Base-by-base conservation (phyloP, 2,113 vertebrate species). In the Ctenomys sociabilis region DNA sequence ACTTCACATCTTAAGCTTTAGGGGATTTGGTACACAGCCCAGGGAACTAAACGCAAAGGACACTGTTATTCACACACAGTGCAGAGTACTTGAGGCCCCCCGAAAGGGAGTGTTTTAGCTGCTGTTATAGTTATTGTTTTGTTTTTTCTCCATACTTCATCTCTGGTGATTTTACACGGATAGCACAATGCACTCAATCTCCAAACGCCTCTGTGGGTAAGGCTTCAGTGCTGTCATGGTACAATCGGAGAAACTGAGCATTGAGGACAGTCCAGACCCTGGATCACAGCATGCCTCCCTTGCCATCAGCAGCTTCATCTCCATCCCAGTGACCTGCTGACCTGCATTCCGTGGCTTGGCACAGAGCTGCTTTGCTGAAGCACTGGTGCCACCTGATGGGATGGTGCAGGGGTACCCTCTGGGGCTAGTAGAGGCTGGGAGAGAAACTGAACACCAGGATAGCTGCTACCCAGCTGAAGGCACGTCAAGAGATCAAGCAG, bases 271-370 rank as follows among this genome's bases (percentile, higher is more conserved):
- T 64, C 5, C 24, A 12, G 19, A 84, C 21, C 14, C 35, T 19
- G 17, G 59, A 28, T 40, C 8, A 43, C 28, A 7, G 17, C 3
- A 2, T 2, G 17, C 1, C 22, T 84, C 3, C 14, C 28, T 73
- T 16, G 8, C 85, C 24, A n/a, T 96, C 86, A 93, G 96, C 93
- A 97, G 96, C 97, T 95, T 97, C 95, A 95, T 98, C 97, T 98
- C 95, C 94, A 95, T 98, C 98, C 96, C 85, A 97, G 97, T 97
- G 95, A 97, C 92, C 92, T 98, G 96, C 96, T 98, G 97, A 96
- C 91, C 95, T 90, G 97, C 93, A 93, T 96, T 97, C 95, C 96
- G 93, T 96, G 97, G 24, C 73, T 97, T 97, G 96, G 95, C 97
- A 96, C 64, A 92, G 97, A 98, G 96, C 91, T 97, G 96, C 96